These are phyloP conservation scores for Lasioglossum pauxillum DNA, from an alignment of 2,888 invertebrate genomes.

Conservation along the genomic window DNA sequence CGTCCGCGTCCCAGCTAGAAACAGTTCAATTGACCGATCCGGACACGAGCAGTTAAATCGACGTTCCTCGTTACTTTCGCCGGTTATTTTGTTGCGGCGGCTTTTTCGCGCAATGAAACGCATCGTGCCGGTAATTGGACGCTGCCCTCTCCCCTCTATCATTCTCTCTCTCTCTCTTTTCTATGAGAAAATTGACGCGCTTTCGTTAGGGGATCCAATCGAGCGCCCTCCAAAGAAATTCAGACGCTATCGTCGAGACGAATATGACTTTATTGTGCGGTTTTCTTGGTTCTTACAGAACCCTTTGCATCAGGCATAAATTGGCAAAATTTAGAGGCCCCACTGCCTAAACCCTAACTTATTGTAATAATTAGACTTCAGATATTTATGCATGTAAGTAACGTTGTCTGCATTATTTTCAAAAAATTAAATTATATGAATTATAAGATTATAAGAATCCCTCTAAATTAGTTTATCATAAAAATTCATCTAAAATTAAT, in stretches of 20 bases:
- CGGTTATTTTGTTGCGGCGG: slow-evolving; percentile 47
- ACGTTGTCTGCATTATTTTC: not conserved
- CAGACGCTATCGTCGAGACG: not conserved
- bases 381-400: not conserved
- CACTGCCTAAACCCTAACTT: not conserved
- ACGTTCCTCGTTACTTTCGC: slow-evolving; percentile 57
- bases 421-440: not conserved
- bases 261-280: not conserved
- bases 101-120: slow-evolving; percentile 58
- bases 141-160: slow-evolving; percentile 9
- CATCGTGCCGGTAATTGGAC: slow-evolving; percentile 54
- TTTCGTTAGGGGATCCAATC: slow-evolving; percentile 7
- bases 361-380: not conserved
- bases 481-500: not conserved
- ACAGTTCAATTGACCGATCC: slow-evolving; percentile 54
- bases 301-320: not conserved
- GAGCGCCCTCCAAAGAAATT: not conserved
- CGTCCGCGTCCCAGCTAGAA: slow-evolving; percentile 39
- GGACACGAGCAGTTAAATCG: slow-evolving; percentile 52
- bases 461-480: not conserved
- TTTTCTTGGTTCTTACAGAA: not conserved
- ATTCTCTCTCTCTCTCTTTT: not conserved
- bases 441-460: not conserved
- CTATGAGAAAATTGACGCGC: slow-evolving; percentile 30
- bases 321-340: not conserved